Base-by-base conservation (phyloP, 1,140 invertebrate genomes). In the Anoplophora glabripennis region DNA sequence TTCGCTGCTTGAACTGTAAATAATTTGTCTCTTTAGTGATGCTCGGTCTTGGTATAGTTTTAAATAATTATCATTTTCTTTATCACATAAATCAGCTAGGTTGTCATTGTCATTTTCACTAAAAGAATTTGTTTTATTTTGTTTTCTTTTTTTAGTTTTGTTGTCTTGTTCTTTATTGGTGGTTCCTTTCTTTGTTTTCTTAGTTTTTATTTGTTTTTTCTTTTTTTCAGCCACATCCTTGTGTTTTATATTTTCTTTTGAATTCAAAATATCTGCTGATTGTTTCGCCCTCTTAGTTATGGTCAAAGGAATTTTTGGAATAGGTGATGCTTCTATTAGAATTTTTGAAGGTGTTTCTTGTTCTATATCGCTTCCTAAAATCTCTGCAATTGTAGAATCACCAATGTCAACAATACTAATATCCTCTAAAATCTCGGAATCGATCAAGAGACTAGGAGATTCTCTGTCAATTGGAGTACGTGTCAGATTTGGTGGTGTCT, bases 201-300 rank as follows among this genome's bases (percentile, higher is more conserved):
- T 28, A 28, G 21, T 28, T 28, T 28, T 28, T 28, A 28, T 28
- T 28, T 28, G 21, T 45, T 40, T 54, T 36, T 56, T 61, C 59
- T 49, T 33, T 28, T 21, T 37, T 53, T 47, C 52, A 55, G 10
- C 28, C 14, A 44, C 34, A 21, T 37, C 15, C 53, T 44, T 52
- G 5, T 45, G 9, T 15, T 18, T 45, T 45, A 45, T 45, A 18
- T 45, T 45, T 15, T 28, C 17, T 18, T 45, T 45, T 21, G 18
- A 45, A 21, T 45, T 45, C 28, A 28, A 45, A 45, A 45, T 45
- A 18, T 45, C 44, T 45, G 44, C 44, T 45, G 44, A 45, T 45
- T 45, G 44, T 28, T 17, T 45, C 10, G 17, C 44, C 42, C 28
- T 42, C 18, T 53, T 47, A 28, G 11, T 21, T 33, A 45, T 56